Percentiles rank a stretch among this genome's conserved stretches.
Evolutionary conservation across 2,888 invertebrate species (phyloP).

Genomic region (Thereva unica): DNA sequence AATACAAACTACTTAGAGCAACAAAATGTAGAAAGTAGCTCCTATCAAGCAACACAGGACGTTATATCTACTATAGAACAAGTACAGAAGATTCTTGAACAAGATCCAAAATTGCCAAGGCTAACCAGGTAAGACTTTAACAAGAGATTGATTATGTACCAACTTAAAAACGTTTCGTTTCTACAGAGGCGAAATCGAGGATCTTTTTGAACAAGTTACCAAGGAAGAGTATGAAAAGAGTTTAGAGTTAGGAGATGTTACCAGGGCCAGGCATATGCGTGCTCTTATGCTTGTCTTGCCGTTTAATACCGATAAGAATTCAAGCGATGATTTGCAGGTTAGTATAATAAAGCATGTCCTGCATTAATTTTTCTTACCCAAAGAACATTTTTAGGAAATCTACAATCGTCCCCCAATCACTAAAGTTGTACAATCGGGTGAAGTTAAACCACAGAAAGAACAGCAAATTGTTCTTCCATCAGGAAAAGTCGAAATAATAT

Average conservation of each 20-base stretch:
- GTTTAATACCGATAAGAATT: slow-evolving; percentile 55
- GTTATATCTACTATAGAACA: slow-evolving; percentile 55
- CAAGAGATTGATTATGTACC: neutral
- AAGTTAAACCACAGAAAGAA: slow-evolving; percentile 51
- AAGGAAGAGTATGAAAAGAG: slow-evolving; percentile 57
- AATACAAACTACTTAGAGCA: neutral
- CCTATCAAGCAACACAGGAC: slow-evolving; percentile 44
- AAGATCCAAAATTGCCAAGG: slow-evolving; percentile 55
- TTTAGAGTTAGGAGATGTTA: slow-evolving; percentile 53
- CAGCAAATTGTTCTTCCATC: slow-evolving; percentile 49
- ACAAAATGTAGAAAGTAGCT: neutral
- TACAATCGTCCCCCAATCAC: slow-evolving; percentile 57
- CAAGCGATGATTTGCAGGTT: slow-evolving; percentile 54
- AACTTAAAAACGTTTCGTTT: slow-evolving; percentile 5
- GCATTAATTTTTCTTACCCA: neutral
- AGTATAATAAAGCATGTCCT: slow-evolving; percentile 9
- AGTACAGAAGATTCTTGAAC: slow-evolving; percentile 55
- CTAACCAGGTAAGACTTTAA: slow-evolving; percentile 52
- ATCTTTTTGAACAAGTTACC: slow-evolving; percentile 58
- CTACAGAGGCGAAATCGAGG: slow-evolving; percentile 57
- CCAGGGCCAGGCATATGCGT: slow-evolving; percentile 57
- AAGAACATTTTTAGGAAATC: slow-evolving; percentile 48
- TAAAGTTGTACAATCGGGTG: slow-evolving; percentile 52
- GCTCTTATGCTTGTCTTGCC: slow-evolving; percentile 57
- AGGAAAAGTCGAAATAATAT: slow-evolving; percentile 48